phyloP scores from a whole-genome alignment of 2,797 vertebrate species.

The Knipowitschia caucasica region DNA sequence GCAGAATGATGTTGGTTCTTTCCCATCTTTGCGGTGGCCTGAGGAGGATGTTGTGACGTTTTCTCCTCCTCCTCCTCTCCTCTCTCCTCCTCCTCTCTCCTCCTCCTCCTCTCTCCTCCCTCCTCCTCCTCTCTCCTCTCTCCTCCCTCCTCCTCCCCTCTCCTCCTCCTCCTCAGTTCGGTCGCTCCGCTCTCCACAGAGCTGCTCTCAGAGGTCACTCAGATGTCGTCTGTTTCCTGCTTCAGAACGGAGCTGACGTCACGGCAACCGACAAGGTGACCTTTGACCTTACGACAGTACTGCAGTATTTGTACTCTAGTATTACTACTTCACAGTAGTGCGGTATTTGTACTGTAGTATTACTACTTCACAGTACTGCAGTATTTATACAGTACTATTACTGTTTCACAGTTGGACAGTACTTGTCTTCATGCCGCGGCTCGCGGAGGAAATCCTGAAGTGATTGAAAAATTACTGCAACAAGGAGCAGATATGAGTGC shows the following conservation, averaged over 20 bases:
- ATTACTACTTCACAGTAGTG: not conserved
- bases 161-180: no score
- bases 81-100: no score
- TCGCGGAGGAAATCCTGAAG: slow-evolving; percentile 79
- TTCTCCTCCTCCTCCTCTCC: no score
- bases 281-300: slow-evolving; percentile 25
- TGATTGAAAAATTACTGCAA: slow-evolving; percentile 80
- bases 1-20: no score
- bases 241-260: slow-evolving; percentile 79
- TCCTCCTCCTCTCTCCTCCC: no score
- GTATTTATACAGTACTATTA: not conserved
- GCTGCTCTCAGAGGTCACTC: slow-evolving; percentile 83
- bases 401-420: slow-evolving; percentile 71
- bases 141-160: no score
- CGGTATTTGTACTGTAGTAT: not conserved
- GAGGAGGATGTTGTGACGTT: no score
- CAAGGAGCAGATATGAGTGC: slow-evolving; percentile 79
- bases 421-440: slow-evolving; percentile 86
- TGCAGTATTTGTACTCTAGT: not conserved
- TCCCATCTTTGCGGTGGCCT: no score
- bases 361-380: not conserved
- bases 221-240: slow-evolving; percentile 77
- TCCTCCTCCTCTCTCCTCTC: no score
- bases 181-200: slow-evolving; percentile 84
- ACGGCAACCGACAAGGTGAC: slow-evolving; percentile 85